Evolutionary conservation across 1,140 invertebrate genomes (phyloP), one percentile per base, ranked within the genome.

Genomic region (Drosophila leontia): DNA sequence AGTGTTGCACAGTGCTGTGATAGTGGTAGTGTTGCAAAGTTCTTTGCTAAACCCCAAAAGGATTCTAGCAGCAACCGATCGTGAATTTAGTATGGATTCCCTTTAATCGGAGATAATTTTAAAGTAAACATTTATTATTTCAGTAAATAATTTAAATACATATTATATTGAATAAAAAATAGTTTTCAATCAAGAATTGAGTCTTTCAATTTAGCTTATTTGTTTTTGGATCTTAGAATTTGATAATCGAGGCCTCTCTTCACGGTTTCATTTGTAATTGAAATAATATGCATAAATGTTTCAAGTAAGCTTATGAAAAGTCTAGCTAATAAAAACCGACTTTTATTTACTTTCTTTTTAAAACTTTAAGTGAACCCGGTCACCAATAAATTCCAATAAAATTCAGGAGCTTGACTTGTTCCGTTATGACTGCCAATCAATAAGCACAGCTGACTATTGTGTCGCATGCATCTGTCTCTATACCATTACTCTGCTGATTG

Each of bases 1-100:
- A 85, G 85, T 90, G 85, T 81, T 83, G 61, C 69, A 60, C 60
- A 81, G 74, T 75, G 75, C 47, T 42, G 19, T 50, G 7, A 23
- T 47, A 70, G 70, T 59, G 35, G n/a, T 44, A 23, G 26, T 56
- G 19, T 26, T 23, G 53, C 53, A 56, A 56, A 56, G 35, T 23
- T 13, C 17, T 23, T 17, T 15, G 34, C 34, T 55, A 2, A 55
- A 11, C 34, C 34, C 34, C 34, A 23, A 39, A 11, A 13, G 53
- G 13, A 56, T 56, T 50, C 34, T 35, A 26, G 11, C 13, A 26
- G 12, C 12, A 37, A 9, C 13, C 35, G 19, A 23, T 55, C 34
- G 19, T 23, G 7, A 7, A 26, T 23, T 2, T 26, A 1, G 13
- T 55, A 19, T 5, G 0, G 15, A 15, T 15, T 15, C 51, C 13